phyloP scores from a whole-genome alignment of 2,113 vertebrate genomes.

The Oxyruncus cristatus region DNA sequence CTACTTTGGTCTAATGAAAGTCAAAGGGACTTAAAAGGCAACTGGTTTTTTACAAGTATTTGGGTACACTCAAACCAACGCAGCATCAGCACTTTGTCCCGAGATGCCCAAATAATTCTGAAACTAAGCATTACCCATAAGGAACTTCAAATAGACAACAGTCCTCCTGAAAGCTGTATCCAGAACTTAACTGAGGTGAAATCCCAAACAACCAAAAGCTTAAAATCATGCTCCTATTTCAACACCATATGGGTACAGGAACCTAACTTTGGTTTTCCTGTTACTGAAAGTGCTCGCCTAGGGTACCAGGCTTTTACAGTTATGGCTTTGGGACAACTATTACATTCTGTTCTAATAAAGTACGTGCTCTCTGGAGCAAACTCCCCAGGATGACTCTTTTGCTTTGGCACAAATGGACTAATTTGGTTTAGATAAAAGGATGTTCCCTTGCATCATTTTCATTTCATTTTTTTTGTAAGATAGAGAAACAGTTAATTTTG shows the following conservation, averaged over 20 bases:
- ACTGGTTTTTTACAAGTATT: background rate
- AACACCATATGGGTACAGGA: background rate
- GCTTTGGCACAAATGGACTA: slow-evolving; percentile 55
- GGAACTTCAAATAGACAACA: background rate
- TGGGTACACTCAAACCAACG: background rate
- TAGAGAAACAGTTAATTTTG: slow-evolving; percentile 74
- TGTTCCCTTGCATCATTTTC: slow-evolving; percentile 45
- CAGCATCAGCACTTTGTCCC: background rate
- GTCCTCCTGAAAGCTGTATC: background rate
- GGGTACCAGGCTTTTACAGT: background rate
- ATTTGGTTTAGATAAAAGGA: slow-evolving; percentile 67
- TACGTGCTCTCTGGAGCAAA: slow-evolving; percentile 52
- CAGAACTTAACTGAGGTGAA: slow-evolving; percentile 7
- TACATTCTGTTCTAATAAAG: slow-evolving; percentile 38
- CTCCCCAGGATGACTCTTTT: slow-evolving; percentile 57
- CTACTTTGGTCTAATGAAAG: background rate
- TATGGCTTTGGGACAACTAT: slow-evolving; percentile 31
- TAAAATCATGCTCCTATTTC: background rate
- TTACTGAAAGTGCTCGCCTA: background rate
- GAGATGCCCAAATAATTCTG: background rate
- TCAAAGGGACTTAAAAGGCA: background rate
- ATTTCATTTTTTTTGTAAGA: slow-evolving; percentile 11
- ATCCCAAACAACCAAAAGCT: background rate
- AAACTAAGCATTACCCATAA: background rate
- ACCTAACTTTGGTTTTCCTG: background rate